phyloP scores from a whole-genome alignment of 2,888 invertebrate genomes.

The Rhyacophila evoluta region DNA sequence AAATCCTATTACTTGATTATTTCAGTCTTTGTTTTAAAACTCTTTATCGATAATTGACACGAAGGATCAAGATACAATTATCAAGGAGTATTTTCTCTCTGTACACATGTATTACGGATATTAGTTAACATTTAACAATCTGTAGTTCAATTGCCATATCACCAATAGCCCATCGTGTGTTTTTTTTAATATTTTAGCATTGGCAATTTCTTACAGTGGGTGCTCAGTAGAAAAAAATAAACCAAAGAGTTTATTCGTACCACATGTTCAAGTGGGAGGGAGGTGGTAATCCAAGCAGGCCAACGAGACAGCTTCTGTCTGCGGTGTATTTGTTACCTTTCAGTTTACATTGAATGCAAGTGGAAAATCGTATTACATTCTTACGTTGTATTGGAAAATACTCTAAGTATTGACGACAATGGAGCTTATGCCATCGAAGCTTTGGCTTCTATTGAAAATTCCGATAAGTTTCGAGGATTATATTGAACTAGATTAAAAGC shows the following conservation, averaged over 20 bases:
- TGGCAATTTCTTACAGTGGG: constrained; percentile 32
- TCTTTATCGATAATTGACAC: too few species aligned
- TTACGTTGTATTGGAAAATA: constrained; percentile 18
- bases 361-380: constrained; percentile 15
- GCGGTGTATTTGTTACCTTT: constrained; percentile 14
- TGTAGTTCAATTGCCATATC: too few species aligned
- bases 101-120: too few species aligned
- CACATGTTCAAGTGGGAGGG: constrained; percentile 31
- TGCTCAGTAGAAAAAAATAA: constrained; percentile 39
- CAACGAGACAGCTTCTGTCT: not conserved
- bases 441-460: not conserved
- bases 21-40: too few species aligned
- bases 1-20: too few species aligned
- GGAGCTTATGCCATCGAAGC: not conserved
- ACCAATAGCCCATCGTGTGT: too few species aligned
- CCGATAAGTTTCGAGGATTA: too few species aligned
- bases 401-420: not conserved
- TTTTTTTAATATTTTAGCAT: not conserved
- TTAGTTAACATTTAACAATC: too few species aligned
- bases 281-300: not conserved
- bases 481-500: too few species aligned
- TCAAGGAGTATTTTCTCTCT: too few species aligned
- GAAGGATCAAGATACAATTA: too few species aligned
- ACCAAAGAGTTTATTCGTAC: constrained; percentile 39
- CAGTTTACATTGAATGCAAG: constrained; percentile 19